A percentile compares a stretch with the other conserved stretches of the same genome.
Conservation (phyloP, 1,140 invertebrate genomes). For the Papilio helenus region DNA sequence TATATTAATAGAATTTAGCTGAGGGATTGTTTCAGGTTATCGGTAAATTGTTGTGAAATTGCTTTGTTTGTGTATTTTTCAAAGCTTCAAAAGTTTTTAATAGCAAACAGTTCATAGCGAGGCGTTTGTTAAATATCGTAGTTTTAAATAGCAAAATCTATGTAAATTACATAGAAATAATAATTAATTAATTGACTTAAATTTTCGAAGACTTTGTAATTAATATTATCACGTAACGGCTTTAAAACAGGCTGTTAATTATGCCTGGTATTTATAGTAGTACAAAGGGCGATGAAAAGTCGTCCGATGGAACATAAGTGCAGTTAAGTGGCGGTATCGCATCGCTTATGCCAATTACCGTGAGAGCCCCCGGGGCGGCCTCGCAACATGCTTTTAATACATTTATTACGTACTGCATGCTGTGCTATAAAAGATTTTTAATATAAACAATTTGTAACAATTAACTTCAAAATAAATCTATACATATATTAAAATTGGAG, state of each 20-base stretch:
- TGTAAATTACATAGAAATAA: no score
- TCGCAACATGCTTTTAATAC: background rate
- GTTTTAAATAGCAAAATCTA: no score
- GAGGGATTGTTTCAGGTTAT: background rate
- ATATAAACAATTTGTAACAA: background rate
- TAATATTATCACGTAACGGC: background rate
- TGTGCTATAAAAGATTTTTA: background rate
- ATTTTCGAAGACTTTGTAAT: no score
- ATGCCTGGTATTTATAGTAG: background rate
- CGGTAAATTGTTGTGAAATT: background rate
- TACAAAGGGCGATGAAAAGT: slow-evolving; percentile 25
- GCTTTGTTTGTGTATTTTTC: background rate
- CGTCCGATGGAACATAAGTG: slow-evolving; percentile 21
- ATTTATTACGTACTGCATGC: background rate
- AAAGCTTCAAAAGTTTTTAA: no score
- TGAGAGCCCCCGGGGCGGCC: background rate
- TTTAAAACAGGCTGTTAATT: slow-evolving; percentile 3
- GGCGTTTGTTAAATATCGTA: no score
- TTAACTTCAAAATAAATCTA: background rate
- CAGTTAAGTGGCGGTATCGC: slow-evolving; percentile 19
- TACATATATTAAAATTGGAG: background rate
- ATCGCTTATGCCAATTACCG: slow-evolving; percentile 25
- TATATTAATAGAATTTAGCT: slow-evolving; percentile 4
- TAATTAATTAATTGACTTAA: no score
- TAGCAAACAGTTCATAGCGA: no score